These are phyloP conservation scores for Threskiornis aethiopicus DNA, from an alignment of 2,797 vertebrate species.

Conservation along the genomic window DNA sequence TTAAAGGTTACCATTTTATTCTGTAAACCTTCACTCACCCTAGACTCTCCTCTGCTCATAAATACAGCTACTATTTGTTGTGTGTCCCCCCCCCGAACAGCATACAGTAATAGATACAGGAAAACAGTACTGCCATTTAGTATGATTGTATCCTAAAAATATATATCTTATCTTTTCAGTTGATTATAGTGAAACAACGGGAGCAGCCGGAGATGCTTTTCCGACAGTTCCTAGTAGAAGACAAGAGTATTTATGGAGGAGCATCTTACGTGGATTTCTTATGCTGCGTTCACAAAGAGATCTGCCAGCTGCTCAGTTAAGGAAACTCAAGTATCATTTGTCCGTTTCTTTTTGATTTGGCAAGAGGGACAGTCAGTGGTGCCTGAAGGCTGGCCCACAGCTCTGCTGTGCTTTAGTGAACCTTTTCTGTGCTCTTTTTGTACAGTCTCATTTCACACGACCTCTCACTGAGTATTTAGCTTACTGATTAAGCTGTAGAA, in stretches of 20 bases:
- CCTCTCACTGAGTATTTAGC: not conserved
- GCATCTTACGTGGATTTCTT: constrained; percentile 95
- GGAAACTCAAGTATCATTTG: not conserved
- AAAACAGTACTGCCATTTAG: not conserved
- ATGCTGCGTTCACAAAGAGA: constrained; percentile 90
- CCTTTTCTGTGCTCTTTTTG: not conserved
- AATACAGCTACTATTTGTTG: not conserved
- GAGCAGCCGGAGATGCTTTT: constrained; percentile 90
- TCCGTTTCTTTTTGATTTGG: not conserved
- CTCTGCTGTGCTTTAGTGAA: not conserved
- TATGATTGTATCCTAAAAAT: not conserved
- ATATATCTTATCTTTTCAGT: constrained; percentile 59
- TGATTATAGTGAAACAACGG: constrained; percentile 88
- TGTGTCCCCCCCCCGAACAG: fast-evolving
- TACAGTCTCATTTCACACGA: constrained; percentile 20
- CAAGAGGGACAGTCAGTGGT: not conserved
- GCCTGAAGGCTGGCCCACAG: not conserved
- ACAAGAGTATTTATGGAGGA: constrained; percentile 89
- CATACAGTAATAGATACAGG: not conserved
- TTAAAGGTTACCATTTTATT: not conserved
- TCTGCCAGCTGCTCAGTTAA: constrained; percentile 93
- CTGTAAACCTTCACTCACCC: not conserved
- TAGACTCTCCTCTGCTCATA: not conserved
- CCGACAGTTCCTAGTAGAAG: constrained; percentile 93
- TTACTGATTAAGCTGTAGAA: constrained; percentile 46